Evolutionary conservation across 2,797 vertebrate genomes (phyloP).

Genomic region (Alosa sapidissima): DNA sequence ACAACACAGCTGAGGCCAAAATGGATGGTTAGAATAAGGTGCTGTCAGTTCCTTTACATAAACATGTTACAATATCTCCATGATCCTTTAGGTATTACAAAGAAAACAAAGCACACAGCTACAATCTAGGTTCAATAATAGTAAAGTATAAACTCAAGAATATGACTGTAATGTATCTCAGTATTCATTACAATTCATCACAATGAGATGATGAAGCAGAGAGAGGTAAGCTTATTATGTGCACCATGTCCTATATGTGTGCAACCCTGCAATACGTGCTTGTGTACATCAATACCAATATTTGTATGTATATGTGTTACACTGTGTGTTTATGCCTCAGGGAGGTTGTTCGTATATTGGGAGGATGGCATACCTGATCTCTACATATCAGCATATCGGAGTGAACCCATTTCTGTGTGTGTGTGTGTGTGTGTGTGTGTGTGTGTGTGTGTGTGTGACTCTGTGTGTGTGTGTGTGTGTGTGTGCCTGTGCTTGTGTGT

Average conservation of each 20-base stretch:
- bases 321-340: background rate
- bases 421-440: background rate
- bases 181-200: background rate
- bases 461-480: conserved; percentile 1
- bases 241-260: background rate
- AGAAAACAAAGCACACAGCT: background rate
- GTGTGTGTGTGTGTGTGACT: background rate
- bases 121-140: background rate
- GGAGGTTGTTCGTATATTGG: background rate
- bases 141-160: background rate
- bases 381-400: conserved; percentile 1
- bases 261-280: background rate
- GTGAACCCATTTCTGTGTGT: background rate
- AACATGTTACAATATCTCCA: too few species aligned
- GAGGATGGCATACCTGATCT: background rate
- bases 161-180: background rate
- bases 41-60: background rate
- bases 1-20: background rate
- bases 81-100: background rate
- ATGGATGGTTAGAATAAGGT: background rate
- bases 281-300: background rate
- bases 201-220: background rate
- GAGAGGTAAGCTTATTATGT: background rate
- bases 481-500: background rate
- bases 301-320: conserved; percentile 14